These are phyloP conservation scores for Timema cristinae DNA, from an alignment of 2,888 invertebrate genomes.

Conservation along the genomic window DNA sequence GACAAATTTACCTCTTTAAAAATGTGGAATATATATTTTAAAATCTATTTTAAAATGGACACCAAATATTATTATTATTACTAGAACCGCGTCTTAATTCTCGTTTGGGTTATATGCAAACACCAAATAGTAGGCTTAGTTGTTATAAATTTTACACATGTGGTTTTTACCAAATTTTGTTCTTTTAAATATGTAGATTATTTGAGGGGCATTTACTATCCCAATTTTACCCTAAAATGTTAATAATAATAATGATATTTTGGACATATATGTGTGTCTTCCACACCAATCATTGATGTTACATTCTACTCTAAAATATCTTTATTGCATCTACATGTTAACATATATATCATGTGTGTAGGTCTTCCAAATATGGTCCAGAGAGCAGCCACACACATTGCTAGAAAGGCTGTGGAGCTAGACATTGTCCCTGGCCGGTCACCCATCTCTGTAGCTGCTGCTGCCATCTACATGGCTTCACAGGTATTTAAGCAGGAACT, in stretches of 20 bases:
- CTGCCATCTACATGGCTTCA: conserved; percentile 99
- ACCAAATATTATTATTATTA: too few relatives aligned
- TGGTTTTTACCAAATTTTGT: too few relatives aligned
- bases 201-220: too few relatives aligned
- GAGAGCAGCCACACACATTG: conserved; percentile 93
- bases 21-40: too few relatives aligned
- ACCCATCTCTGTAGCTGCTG: conserved; percentile 97
- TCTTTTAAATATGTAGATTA: too few relatives aligned
- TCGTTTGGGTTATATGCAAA: too few relatives aligned
- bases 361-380: conserved; percentile 83
- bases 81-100: too few relatives aligned
- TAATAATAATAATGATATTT: neutral
- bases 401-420: conserved; percentile 91
- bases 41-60: too few relatives aligned
- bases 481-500: conserved; percentile 55
- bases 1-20: too few relatives aligned
- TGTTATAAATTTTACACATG: too few relatives aligned
- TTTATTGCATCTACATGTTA: neutral
- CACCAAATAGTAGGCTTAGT: too few relatives aligned
- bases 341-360: conserved; percentile 24
- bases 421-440: conserved; percentile 97
- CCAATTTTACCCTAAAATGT: neutral
- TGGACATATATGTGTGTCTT: neutral
- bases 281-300: neutral
- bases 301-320: neutral